These are phyloP conservation scores for Meandrina meandrites DNA, from an alignment of 92 coral and sea anemone genomes.

Conservation along the genomic window DNA sequence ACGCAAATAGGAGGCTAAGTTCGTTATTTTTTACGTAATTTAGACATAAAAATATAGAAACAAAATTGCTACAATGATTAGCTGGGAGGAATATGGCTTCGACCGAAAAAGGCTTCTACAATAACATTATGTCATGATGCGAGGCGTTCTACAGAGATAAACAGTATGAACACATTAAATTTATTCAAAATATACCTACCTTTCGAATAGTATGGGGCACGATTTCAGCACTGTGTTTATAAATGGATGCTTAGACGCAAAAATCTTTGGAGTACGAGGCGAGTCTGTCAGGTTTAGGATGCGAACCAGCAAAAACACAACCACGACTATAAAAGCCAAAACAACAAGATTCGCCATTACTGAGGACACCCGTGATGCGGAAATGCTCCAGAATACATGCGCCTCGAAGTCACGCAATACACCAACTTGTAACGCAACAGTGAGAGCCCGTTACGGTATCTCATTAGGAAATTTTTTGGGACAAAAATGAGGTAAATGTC, in stretches of 20 bases:
- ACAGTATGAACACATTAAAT: too few species aligned
- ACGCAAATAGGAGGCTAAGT: not conserved
- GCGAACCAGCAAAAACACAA: slow-evolving; percentile 65
- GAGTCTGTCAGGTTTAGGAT: slow-evolving; percentile 74
- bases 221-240: slow-evolving; percentile 69
- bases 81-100: not conserved
- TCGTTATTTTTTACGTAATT: not conserved
- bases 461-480: too few species aligned
- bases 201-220: slow-evolving; percentile 83
- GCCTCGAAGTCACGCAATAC: not conserved
- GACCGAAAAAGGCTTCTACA: not conserved
- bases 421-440: not conserved
- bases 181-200: slow-evolving; percentile 46
- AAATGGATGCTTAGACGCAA: slow-evolving; percentile 60
- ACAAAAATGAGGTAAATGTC: too few species aligned
- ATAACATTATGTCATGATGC: not conserved
- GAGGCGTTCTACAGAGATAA: too few species aligned
- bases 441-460: too few species aligned
- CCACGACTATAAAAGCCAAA: slow-evolving; percentile 57
- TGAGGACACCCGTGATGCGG: slow-evolving; percentile 14
- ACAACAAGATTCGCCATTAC: slow-evolving; percentile 40
- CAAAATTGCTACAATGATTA: not conserved
- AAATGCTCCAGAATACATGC: slow-evolving; percentile 19
- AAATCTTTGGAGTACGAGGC: slow-evolving; percentile 67
- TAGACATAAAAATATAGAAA: not conserved